These are phyloP conservation scores for Chymomyza costata DNA, from an alignment of 1,140 invertebrate genomes.

Conservation along the genomic window DNA sequence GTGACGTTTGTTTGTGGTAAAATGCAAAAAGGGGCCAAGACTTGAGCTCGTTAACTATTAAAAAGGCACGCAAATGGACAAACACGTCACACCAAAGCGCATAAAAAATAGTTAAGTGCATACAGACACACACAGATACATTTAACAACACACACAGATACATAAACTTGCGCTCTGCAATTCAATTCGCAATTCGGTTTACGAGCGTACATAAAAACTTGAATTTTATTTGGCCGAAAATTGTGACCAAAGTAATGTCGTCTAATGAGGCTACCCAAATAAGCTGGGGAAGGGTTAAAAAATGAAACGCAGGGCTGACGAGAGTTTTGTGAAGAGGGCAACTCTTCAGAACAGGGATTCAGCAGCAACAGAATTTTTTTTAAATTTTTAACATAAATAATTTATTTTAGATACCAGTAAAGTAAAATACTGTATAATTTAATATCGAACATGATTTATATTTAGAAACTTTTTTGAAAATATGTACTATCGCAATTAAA, in stretches of 20 bases:
- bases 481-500: constrained; percentile 12
- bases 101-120: constrained; percentile 2
- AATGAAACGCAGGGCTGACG: no score
- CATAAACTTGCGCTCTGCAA: constrained; percentile 19
- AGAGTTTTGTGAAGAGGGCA: no score
- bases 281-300: neutral
- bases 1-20: constrained; percentile 8
- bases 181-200: constrained; percentile 69
- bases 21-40: constrained; percentile 49
- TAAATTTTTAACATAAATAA: no score
- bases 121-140: constrained; percentile 1
- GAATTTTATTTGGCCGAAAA: constrained; percentile 58
- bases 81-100: neutral
- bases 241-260: constrained; percentile 29
- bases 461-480: constrained; percentile 32
- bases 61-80: constrained; percentile 32
- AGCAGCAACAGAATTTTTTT: no score
- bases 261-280: constrained; percentile 54
- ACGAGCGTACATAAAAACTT: constrained; percentile 67
- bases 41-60: constrained; percentile 70
- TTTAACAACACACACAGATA: constrained; percentile 2
- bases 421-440: no score
- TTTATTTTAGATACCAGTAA: no score
- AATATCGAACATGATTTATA: no score
- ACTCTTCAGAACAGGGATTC: no score